Evolutionary conservation across 1,140 invertebrate genomes (phyloP).

Genomic region (Periplaneta americana): DNA sequence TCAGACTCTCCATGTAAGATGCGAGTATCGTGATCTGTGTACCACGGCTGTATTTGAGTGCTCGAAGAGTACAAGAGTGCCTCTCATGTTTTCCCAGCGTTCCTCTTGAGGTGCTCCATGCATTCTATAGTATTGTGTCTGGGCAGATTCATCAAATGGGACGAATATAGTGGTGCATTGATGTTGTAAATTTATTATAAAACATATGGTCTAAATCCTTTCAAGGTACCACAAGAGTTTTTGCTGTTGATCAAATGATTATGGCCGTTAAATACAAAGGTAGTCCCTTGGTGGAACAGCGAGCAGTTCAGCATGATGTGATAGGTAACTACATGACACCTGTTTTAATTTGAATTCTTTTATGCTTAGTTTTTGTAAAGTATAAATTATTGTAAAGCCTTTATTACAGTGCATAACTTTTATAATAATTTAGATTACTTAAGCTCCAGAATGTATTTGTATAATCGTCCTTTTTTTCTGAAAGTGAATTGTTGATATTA

Average conservation of each 20-base stretch:
- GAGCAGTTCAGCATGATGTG: neutral
- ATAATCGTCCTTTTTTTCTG: too few relatives aligned
- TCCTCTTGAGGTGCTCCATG: neutral
- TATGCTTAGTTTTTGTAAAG: neutral
- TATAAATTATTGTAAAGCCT: neutral
- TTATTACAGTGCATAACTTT: neutral
- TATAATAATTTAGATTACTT: neutral
- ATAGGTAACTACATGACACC: neutral
- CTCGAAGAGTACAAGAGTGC: neutral
- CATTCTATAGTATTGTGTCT: neutral
- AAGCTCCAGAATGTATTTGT: neutral
- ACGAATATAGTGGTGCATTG: neutral
- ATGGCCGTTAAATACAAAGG: neutral
- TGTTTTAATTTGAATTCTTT: neutral
- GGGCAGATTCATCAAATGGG: neutral
- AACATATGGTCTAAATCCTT: neutral
- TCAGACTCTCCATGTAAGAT: neutral
- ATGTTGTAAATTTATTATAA: neutral
- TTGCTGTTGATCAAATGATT: neutral
- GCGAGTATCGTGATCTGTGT: neutral
- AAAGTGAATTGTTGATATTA: too few relatives aligned
- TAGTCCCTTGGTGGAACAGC: neutral
- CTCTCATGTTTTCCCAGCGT: neutral
- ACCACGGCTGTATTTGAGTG: neutral
- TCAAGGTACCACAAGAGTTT: neutral